Percentiles rank a stretch among this genome's conserved stretches.
phyloP scores from a whole-genome alignment of 2,113 vertebrate genomes.

The Hylia prasina region DNA sequence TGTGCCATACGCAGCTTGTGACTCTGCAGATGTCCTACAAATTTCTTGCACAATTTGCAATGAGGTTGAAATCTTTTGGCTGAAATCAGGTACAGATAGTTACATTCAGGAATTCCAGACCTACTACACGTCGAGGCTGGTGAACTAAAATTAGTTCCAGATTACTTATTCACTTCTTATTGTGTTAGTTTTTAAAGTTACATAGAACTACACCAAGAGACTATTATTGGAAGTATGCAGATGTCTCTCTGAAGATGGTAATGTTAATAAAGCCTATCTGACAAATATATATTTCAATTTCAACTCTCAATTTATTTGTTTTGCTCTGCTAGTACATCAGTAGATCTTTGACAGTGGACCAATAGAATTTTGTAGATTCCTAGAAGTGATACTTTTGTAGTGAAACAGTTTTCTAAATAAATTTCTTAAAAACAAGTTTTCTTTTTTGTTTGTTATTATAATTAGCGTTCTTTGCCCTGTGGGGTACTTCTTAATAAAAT shows the following conservation, averaged over 20 bases:
- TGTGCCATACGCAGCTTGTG: neutral
- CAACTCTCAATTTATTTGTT: neutral
- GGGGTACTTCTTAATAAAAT: neutral
- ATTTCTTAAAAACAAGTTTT: neutral
- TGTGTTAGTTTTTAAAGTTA: neutral
- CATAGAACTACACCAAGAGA: neutral
- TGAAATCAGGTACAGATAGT: neutral
- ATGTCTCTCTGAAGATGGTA: neutral
- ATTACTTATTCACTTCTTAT: neutral
- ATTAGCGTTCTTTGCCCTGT: neutral
- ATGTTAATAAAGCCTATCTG: neutral
- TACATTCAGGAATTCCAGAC: neutral
- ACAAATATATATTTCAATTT: neutral
- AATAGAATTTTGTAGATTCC: neutral
- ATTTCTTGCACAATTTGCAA: neutral
- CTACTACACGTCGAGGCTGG: neutral
- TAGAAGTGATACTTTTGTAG: neutral
- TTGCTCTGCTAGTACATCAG: neutral
- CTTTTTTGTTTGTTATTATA: neutral
- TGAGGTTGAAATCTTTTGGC: neutral
- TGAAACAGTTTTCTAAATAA: neutral
- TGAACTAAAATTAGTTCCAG: neutral
- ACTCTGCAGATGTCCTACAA: neutral
- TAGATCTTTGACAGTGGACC: neutral
- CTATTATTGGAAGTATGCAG: neutral